phyloP scores from a whole-genome alignment of 2,113 vertebrate genomes.

The Hyaena hyaena region DNA sequence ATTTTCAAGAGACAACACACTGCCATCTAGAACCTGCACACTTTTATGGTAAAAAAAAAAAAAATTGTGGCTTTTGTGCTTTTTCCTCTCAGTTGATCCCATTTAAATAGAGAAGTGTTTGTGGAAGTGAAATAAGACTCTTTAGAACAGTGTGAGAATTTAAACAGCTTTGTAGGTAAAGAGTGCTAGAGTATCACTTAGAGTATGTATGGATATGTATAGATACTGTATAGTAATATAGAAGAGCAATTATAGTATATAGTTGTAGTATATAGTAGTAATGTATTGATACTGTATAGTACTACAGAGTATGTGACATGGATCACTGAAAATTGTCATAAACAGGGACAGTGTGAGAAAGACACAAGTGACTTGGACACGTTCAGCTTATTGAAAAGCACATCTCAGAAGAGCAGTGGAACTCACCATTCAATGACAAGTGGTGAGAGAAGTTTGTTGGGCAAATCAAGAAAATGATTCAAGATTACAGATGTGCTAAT shows the following conservation, averaged over 20 bases:
- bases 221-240: background rate
- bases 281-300: too few relatives aligned
- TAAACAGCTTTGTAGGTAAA: background rate
- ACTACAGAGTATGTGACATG: background rate
- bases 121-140: background rate
- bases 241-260: background rate
- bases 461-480: background rate
- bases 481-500: background rate
- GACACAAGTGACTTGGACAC: background rate
- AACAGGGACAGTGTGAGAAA: background rate
- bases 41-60: background rate
- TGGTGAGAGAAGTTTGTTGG: background rate
- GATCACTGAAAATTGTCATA: background rate
- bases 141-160: background rate
- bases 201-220: background rate
- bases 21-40: background rate
- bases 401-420: background rate
- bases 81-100: background rate
- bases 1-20: constrained; percentile 20
- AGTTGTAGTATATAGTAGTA: too few relatives aligned
- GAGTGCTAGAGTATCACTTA: background rate
- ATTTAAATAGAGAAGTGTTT: background rate
- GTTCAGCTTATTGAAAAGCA: background rate
- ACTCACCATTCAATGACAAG: background rate
- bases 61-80: background rate